Evolutionary conservation across 2,797 vertebrate genomes (phyloP).

Genomic region (Ispidina picta): DNA sequence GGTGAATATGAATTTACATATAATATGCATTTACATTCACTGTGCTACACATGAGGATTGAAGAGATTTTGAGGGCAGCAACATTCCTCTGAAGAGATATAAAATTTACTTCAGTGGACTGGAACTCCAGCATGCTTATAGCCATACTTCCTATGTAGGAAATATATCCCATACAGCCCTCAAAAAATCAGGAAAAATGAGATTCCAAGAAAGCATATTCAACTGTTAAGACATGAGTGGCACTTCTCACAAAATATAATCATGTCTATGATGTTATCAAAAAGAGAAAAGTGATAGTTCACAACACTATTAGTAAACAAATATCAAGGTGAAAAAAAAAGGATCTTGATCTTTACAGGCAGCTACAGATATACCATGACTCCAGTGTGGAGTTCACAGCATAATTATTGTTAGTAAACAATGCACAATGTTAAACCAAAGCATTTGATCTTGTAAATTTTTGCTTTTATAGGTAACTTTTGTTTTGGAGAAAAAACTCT

Average conservation of each 20-base stretch:
- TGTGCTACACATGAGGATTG: neutral
- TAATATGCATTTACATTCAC: neutral
- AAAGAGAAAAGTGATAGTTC: slow-evolving; percentile 45
- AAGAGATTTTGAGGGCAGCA: neutral
- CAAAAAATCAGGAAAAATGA: neutral
- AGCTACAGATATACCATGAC: neutral
- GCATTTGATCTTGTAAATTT: neutral
- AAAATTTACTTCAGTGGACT: neutral
- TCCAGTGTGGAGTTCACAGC: slow-evolving; percentile 15
- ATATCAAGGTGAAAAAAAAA: neutral
- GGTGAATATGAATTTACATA: neutral
- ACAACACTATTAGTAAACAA: slow-evolving; percentile 43
- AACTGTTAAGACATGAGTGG: neutral
- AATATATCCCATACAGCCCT: neutral
- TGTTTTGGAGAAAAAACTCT: rapidly evolving
- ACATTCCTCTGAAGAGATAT: neutral
- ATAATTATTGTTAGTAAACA: neutral
- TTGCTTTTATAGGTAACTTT: neutral
- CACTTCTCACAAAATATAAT: slow-evolving; percentile 27
- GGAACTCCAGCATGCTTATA: neutral
- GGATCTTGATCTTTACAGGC: neutral
- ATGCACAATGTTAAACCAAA: neutral
- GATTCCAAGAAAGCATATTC: slow-evolving; percentile 13
- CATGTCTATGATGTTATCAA: neutral
- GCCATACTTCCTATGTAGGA: neutral